Base-by-base conservation (phyloP, 2,113 vertebrate species). In the Rhabdomys dilectus region DNA sequence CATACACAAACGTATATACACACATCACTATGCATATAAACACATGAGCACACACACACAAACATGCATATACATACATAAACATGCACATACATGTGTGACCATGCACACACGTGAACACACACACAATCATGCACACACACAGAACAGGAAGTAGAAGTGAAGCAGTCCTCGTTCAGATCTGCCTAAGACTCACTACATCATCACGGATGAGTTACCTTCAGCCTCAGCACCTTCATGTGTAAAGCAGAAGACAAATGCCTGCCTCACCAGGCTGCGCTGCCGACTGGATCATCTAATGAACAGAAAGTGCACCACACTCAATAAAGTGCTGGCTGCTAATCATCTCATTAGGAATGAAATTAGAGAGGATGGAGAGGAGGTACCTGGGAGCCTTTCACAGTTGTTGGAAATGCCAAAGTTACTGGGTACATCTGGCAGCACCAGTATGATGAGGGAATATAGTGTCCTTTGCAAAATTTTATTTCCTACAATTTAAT, bases 381-480 rank as follows among this genome's bases (percentile, higher is more conserved):
- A 29, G 3, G 22, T 6, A 9, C 62, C 56, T 48, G 3, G 2
- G 73, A 53, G 36, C 17, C 45, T n/a, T 42, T 58, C 0, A 0
- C 6, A 53, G 0, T 26, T 75, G 16, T 2, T 24, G 24, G 80
- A 36, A 58, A 51, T 91, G 11, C 42, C 24, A 22, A 2, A 5
- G 22, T 53, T 17, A 34, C 87, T 36, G 51, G 60, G 39, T 26
- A 77, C 10, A 6, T 11, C 51, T 22, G 3, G 5, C 17, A 22
- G 16, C 11, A 10, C 51, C 16, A 42, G 45, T 1, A 12, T 13
- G 58, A 58, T 3, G 13, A 39, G 2, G 11, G 48, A 19, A 16
- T 0, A 0, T 0, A 15, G 64, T 1, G 17, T 29, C 51, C 15
- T 5, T 11, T 7, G 45, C 31, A 80, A 72, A 88, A 42, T 26